Percentiles rank a stretch among this genome's conserved stretches.
Evolutionary conservation across 30 jellyfish, hydroid and myxozoan genomes (phyloP).

Genomic region (Catostylus mosaicus): DNA sequence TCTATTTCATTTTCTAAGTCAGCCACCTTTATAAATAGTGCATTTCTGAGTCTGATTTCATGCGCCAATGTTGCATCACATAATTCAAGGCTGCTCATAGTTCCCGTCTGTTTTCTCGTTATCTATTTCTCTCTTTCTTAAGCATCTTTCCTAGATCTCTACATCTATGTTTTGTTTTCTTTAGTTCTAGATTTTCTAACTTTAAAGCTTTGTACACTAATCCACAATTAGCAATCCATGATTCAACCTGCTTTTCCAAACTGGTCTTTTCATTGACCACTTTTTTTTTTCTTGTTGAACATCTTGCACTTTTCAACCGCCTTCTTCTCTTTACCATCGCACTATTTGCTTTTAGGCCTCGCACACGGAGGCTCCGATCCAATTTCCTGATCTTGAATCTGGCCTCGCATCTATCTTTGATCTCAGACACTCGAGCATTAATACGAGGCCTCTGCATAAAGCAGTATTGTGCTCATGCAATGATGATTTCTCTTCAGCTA

Average conservation of each 20-base stretch:
- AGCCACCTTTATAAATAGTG: neutral
- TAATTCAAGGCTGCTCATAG: neutral
- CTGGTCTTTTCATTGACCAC: neutral
- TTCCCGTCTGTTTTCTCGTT: neutral
- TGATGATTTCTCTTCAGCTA: neutral
- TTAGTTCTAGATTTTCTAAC: neutral
- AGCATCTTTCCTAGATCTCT: neutral
- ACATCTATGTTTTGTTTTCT: neutral
- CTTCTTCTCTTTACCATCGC: neutral
- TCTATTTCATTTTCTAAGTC: neutral
- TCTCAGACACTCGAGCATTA: neutral
- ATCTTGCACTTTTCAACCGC: neutral
- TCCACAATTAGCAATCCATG: neutral
- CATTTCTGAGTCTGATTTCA: neutral
- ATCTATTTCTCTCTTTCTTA: neutral
- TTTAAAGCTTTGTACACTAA: neutral
- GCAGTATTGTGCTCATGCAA: neutral
- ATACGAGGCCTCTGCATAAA: neutral
- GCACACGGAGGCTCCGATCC: neutral
- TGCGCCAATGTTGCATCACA: neutral
- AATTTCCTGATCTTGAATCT: neutral
- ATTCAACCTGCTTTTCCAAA: neutral
- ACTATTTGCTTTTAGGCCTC: too few relatives aligned
- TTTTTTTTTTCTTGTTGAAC: too few relatives aligned
- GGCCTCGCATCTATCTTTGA: neutral